Percentiles rank a stretch among this genome's conserved stretches.
Conservation (phyloP, 2,113 vertebrate species). For the Anguilla japonica region DNA sequence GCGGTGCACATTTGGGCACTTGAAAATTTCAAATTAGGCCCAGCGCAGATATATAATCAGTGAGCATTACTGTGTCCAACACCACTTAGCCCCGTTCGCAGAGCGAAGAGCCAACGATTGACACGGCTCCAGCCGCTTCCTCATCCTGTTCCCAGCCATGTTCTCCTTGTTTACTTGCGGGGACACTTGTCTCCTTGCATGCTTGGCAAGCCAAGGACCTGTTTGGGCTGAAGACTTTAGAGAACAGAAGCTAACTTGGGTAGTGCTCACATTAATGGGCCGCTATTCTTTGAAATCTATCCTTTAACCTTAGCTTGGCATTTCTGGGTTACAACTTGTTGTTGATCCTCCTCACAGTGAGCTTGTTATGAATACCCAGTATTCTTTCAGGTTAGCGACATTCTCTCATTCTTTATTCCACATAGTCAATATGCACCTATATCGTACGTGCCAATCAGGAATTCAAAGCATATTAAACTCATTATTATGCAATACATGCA, state of each 20-base stretch:
- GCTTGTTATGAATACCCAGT: background rate
- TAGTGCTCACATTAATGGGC: too few species aligned
- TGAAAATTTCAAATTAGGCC: constrained; percentile 11
- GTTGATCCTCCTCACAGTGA: background rate
- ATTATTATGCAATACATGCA: too few species aligned
- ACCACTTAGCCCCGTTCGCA: constrained; percentile 23
- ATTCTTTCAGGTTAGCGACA: too few species aligned
- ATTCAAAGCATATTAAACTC: too few species aligned
- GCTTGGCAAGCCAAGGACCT: background rate
- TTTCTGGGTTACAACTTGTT: background rate
- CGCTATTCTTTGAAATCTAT: background rate
- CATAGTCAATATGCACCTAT: too few species aligned
- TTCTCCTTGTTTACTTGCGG: background rate
- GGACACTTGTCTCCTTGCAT: background rate
- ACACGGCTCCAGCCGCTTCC: background rate
- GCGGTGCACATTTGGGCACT: background rate
- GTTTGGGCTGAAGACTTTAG: background rate
- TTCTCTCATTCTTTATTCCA: too few species aligned
- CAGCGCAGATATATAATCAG: background rate
- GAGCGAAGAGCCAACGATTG: background rate
- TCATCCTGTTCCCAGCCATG: constrained; percentile 12
- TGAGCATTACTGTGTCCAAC: background rate
- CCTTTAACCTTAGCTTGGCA: background rate
- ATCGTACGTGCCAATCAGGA: too few species aligned
- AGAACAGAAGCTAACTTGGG: background rate